Evolutionary conservation across 2,888 invertebrate genomes (phyloP).

Genomic region (Lampropteryx suffumata): DNA sequence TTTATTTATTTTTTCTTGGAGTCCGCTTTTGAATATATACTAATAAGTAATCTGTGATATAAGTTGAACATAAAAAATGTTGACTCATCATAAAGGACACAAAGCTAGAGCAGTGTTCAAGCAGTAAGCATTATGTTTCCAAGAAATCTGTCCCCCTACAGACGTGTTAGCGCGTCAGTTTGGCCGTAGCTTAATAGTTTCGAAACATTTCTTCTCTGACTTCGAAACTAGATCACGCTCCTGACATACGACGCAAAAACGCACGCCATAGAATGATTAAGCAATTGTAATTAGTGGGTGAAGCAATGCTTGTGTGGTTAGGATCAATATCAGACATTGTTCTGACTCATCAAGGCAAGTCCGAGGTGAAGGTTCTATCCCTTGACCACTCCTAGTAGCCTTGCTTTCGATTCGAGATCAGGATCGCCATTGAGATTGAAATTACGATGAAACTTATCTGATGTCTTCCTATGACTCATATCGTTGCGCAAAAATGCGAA

Average conservation of each 20-base stretch:
- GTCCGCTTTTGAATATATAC: too few relatives aligned
- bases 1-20: too few relatives aligned
- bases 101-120: too few relatives aligned
- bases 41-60: too few relatives aligned
- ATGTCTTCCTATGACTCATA: conserved; percentile 39
- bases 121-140: too few relatives aligned
- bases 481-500: conserved; percentile 11
- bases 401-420: conserved; percentile 70
- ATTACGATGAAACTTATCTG: conserved; percentile 43
- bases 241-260: conserved; percentile 35
- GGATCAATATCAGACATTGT: conserved; percentile 63
- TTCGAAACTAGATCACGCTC: conserved; percentile 28
- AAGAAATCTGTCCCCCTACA: too few relatives aligned
- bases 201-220: conserved; percentile 15
- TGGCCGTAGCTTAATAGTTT: conserved; percentile 8
- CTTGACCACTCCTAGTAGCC: conserved; percentile 74
- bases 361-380: conserved; percentile 72
- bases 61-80: too few relatives aligned
- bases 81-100: too few relatives aligned
- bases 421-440: conserved; percentile 55
- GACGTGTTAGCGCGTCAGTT: neutral
- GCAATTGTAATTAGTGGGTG: conserved; percentile 65
- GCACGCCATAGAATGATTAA: conserved; percentile 43
- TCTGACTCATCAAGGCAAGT: conserved; percentile 64
- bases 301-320: conserved; percentile 55